Base-by-base conservation (phyloP, 1,140 invertebrate species). In the Zaprionus ghesquierei region DNA sequence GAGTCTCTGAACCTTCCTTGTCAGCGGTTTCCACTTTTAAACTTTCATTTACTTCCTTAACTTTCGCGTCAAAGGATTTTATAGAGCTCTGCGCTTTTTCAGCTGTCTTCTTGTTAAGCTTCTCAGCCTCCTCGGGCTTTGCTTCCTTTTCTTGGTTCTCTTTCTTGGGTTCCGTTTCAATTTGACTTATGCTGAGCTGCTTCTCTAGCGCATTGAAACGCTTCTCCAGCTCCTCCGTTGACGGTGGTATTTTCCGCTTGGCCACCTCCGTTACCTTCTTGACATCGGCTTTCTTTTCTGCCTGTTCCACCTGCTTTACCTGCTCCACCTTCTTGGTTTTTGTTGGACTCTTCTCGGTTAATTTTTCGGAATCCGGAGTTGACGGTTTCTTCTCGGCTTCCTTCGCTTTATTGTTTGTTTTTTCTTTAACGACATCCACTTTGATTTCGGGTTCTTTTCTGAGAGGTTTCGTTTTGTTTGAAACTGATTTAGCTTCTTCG, bases 201-300 rank as follows among this genome's bases (percentile, higher is more conserved):
- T 80, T 89, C 60, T 91, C 90, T 23, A 91, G 41, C 13, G 90
- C 90, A 49, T 89, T 71, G 46, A 90, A 91, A 2, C 90, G 84
- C 41, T 87, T 91, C 27, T 91, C 90, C 1, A 91, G 56, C 55
- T 91, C 90, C 23, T 90, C 90, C 0, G 90, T 91, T 3, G 87
- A 87, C 0, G 90, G 90, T 2, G 90, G 90, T 0, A 75, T 41
- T 31, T 81, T 91, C 2, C 65, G 69, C 20, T 72, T 60, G 1
- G 56, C 27, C 3, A 50, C 13, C 29, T 71, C 64, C 10, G 44
- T 60, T 25, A 58, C 35, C 18, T 53, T n/a, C 6, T 15, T 41
- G 0, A 5, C n/a, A n/a, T 41, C 35, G 2, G 2, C 35, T 41
- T 46, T 20, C 1, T 35, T 35, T 13, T 58, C 38, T 13, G 5